A percentile compares a stretch with the other conserved stretches of the same genome.
Conservation (phyloP, 2,113 vertebrate genomes). For the Grallaria varia region DNA sequence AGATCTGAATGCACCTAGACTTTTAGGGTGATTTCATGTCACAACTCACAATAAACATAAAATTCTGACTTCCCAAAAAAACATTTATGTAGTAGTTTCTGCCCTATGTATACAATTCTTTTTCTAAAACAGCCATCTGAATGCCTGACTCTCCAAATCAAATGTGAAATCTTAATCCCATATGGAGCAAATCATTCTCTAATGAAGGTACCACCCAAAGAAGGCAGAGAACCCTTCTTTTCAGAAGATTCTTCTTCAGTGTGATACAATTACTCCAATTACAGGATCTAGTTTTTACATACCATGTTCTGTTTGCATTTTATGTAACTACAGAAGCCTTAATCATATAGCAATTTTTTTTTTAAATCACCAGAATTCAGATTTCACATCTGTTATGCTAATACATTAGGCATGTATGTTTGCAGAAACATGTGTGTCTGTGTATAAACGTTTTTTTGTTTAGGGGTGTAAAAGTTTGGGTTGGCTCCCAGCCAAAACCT, state of each 20-base stretch:
- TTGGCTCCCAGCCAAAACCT: no score
- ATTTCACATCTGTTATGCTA: background rate
- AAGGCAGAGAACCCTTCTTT: background rate
- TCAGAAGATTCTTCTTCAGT: background rate
- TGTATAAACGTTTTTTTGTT: background rate
- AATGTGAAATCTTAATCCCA: background rate
- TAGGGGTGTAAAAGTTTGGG: no score
- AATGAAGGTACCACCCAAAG: background rate
- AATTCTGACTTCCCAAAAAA: background rate
- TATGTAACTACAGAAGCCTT: background rate
- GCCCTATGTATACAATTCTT: background rate
- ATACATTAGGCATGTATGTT: background rate
- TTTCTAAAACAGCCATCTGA: background rate
- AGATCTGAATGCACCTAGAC: background rate
- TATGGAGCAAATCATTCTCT: background rate
- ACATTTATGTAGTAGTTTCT: background rate
- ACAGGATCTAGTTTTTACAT: background rate
- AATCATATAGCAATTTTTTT: background rate
- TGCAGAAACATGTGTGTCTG: background rate
- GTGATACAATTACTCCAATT: background rate
- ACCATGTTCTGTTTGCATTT: background rate
- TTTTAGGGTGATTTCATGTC: background rate
- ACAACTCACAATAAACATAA: background rate
- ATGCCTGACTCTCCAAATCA: background rate
- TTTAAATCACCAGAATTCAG: background rate